A percentile compares a stretch with the other conserved stretches of the same genome.
These are phyloP conservation scores for Pogonomyrmex californicus DNA, from an alignment of 1,140 invertebrate species.

Conservation along the genomic window DNA sequence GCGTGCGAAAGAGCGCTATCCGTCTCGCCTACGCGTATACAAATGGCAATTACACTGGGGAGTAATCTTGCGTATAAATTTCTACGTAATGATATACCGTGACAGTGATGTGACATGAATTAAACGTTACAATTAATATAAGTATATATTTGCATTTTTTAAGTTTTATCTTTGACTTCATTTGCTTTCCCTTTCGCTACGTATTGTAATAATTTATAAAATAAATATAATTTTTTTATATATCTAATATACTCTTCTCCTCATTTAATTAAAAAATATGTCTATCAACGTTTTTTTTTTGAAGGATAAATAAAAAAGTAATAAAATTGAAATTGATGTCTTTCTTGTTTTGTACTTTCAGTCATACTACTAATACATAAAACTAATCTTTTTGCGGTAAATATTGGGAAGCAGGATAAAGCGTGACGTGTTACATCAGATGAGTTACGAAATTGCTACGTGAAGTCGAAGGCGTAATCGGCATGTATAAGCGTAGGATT, in stretches of 20 bases:
- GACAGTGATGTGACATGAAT: slow-evolving; percentile 38
- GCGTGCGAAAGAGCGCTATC: slow-evolving; percentile 40
- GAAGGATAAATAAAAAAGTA: neutral
- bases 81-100: slow-evolving; percentile 33
- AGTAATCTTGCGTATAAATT: slow-evolving; percentile 47
- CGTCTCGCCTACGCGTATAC: slow-evolving; percentile 48
- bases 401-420: neutral
- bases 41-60: slow-evolving; percentile 51
- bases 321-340: neutral
- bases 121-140: slow-evolving; percentile 51
- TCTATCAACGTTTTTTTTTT: neutral
- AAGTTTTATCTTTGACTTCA: neutral
- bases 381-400: neutral
- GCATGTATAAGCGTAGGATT: slow-evolving; percentile 56
- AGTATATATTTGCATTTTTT: slow-evolving; percentile 15
- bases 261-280: slow-evolving; percentile 1
- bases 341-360: neutral
- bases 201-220: no score
- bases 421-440: slow-evolving; percentile 1
- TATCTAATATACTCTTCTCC: neutral
- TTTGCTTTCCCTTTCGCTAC: neutral
- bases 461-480: slow-evolving; percentile 29
- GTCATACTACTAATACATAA: neutral
- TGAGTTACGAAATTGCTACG: neutral
- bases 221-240: neutral